These are phyloP conservation scores for Nasonia oneida DNA, from an alignment of 2,888 invertebrate genomes.

Conservation along the genomic window DNA sequence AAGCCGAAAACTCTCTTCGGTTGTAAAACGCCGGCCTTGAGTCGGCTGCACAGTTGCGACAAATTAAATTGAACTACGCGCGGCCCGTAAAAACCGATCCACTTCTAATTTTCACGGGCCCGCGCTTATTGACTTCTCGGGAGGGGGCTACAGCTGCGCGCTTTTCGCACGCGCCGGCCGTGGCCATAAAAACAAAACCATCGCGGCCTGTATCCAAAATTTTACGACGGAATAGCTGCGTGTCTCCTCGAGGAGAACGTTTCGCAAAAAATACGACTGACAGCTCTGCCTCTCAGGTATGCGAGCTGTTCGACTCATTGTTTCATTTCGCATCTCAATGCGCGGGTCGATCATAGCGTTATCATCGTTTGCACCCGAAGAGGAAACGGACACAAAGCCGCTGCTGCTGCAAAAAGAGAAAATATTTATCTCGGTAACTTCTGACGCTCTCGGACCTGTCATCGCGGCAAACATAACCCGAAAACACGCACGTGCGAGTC, in stretches of 20 bases:
- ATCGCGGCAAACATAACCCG: background rate
- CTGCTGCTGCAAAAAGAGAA: background rate
- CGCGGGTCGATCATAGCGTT: background rate
- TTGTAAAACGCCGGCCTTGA: constrained; percentile 43
- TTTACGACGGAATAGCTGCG: background rate
- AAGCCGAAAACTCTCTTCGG: constrained; percentile 8
- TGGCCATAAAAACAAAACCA: constrained; percentile 37
- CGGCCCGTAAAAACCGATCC: constrained; percentile 70
- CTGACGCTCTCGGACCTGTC: background rate
- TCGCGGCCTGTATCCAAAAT: background rate
- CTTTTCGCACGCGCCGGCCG: background rate
- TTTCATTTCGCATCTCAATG: background rate
- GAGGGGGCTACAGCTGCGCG: background rate
- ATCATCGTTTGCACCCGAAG: background rate
- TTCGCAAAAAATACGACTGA: background rate
- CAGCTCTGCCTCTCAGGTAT: too few relatives aligned
- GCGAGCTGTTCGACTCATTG: too few relatives aligned
- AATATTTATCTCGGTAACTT: background rate
- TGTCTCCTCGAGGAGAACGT: background rate
- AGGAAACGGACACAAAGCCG: background rate
- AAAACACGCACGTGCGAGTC: background rate
- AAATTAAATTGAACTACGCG: constrained; percentile 33
- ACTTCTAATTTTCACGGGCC: constrained; percentile 68
- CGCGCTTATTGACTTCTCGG: constrained; percentile 66
- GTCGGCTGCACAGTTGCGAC: background rate